Evolutionary conservation across 2,888 invertebrate genomes (phyloP).

Genomic region (Caenorhabditis sp.): DNA sequence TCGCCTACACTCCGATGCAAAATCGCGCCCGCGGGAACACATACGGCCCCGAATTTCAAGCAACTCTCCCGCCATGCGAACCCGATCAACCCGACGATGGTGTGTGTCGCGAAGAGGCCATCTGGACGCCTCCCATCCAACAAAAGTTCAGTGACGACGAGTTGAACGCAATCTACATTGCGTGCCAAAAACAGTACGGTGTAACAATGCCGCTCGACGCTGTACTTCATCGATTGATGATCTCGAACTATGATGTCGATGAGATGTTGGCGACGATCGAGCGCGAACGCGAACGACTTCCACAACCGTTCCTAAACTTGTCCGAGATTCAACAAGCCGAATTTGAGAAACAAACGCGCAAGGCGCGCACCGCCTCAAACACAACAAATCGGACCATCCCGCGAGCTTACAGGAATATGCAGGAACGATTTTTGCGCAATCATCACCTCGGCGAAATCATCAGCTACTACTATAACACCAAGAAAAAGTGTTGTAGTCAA

Average conservation of each 20-base stretch:
- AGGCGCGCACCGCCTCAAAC: background rate
- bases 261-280: conserved; percentile 4
- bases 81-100: background rate
- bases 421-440: conserved; percentile 7
- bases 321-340: conserved; percentile 7
- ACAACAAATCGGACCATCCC: background rate
- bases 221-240: background rate
- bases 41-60: background rate
- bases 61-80: background rate
- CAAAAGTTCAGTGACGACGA: background rate
- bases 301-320: conserved; percentile 6
- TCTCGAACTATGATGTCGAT: background rate
- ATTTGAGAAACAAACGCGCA: conserved; percentile 2
- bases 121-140: background rate
- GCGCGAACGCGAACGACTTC: background rate
- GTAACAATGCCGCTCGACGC: conserved; percentile 7
- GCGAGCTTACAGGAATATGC: conserved; percentile 1
- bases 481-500: background rate
- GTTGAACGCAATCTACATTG: background rate
- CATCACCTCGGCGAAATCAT: conserved; percentile 12
- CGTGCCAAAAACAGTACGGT: background rate
- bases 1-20: background rate
- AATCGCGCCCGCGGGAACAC: background rate
- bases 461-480: conserved; percentile 7
- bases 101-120: background rate